Base-by-base conservation (phyloP, 2,888 invertebrate species). In the Candidula unifasciata region DNA sequence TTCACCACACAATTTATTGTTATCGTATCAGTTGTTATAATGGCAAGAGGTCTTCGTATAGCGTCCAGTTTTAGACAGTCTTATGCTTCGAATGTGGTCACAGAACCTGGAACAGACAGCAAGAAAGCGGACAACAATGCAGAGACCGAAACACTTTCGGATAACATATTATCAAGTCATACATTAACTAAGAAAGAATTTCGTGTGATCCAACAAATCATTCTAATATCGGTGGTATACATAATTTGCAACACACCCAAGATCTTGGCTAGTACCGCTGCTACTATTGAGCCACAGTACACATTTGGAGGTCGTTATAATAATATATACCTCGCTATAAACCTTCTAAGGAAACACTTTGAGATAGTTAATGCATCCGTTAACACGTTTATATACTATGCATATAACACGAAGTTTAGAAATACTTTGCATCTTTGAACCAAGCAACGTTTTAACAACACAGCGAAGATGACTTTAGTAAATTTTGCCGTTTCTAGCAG, bases 341-440 rank as follows among this genome's bases (percentile, higher is more conserved):
- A 52, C 30, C 3, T 8, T 18, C 18, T 76, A n/a, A 21, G n/a
- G 44, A 52, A 57, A 52, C 16, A 24, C 13, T 52, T 52, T 27
- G 76, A 52, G 27, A 52, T 33, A 2, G 10, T 76, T 57, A 76
- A 76, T 30, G 30, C 54, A 13, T 27, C 76, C 8, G 52, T 76
- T 27, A 44, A 76, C n/a, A 77, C 60, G 54, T 6, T 77, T 3
- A 77, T 77, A 13, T 77, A 77, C 77, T 77, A 57, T 57, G 57
- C 6, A 8, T 77, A 77, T 33, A 77, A 77, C 60, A 54, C 77
- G 21, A 77, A 57, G 30, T 77, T 77, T 57, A 77, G 57, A 77
- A 77, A n/a, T 8, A 44, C 44, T 44, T 44, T 44, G 13, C 44
- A 44, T 13, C 44, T 10, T 44, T 44, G 44, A 44, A 44, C 44